Percentiles rank a stretch among this genome's conserved stretches.
These are phyloP conservation scores for Drepana arcuata DNA, from an alignment of 1,140 invertebrate species.

Conservation along the genomic window DNA sequence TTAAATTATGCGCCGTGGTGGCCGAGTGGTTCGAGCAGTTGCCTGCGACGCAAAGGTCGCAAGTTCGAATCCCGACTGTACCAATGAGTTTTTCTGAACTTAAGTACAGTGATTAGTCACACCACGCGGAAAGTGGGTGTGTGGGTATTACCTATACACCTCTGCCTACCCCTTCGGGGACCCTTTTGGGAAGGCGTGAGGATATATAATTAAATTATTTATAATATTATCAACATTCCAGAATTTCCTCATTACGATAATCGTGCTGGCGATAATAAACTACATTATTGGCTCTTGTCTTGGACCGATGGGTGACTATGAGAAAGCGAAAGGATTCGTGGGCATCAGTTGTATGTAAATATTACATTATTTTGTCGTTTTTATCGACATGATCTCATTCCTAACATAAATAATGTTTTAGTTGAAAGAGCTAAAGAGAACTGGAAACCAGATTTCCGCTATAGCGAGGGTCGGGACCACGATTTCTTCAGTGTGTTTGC, in stretches of 20 bases:
- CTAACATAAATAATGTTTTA: conserved; percentile 33
- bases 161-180: no score
- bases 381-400: neutral
- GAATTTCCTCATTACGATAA: conserved; percentile 88
- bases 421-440: conserved; percentile 79
- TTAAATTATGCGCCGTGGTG: no score
- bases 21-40: no score
- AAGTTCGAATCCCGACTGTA: no score
- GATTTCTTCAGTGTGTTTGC: conserved; percentile 92
- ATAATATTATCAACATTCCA: conserved; percentile 45
- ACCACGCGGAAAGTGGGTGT: no score
- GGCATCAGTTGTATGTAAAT: conserved; percentile 84
- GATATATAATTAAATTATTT: conserved; percentile 1
- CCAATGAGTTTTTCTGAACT: no score
- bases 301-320: conserved; percentile 75
- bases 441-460: conserved; percentile 80
- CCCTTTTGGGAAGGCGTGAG: no score
- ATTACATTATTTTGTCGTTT: conserved; percentile 7
- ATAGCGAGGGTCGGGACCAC: conserved; percentile 77
- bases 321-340: conserved; percentile 82
- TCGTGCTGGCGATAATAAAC: conserved; percentile 90
- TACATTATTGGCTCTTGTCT: conserved; percentile 88
- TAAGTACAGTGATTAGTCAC: no score
- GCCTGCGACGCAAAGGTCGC: no score
- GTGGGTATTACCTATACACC: no score